Evolutionary conservation across 35 echinoderm and acorn worm species (phyloP).

Genomic region (Apostichopus japonicus): DNA sequence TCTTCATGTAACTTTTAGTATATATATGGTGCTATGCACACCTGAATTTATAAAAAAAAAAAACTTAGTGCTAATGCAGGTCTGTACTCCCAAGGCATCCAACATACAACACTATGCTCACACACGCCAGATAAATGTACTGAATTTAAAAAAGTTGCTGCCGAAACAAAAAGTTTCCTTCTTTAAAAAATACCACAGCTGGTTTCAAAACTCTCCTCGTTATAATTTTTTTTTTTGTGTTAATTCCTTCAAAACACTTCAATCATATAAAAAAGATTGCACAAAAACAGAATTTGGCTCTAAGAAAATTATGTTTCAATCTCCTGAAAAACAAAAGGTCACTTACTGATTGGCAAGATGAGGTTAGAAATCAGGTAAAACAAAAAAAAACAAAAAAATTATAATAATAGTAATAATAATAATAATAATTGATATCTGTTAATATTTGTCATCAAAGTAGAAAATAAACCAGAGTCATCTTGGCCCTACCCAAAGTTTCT

Average conservation of each 20-base stretch:
- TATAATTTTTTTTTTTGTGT: slow-evolving; percentile 34
- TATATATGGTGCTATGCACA: slow-evolving; percentile 31
- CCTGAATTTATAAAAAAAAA: slow-evolving; percentile 47
- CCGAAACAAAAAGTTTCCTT: slow-evolving; percentile 52
- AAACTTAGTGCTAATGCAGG: slow-evolving; percentile 54
- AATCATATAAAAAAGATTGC: slow-evolving; percentile 72
- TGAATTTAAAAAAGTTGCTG: slow-evolving; percentile 64
- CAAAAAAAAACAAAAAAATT: neutral
- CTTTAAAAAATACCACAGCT: slow-evolving; percentile 63
- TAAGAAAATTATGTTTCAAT: slow-evolving; percentile 69
- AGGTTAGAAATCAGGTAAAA: slow-evolving; percentile 65
- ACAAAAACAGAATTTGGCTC: slow-evolving; percentile 71
- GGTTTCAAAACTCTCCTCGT: slow-evolving; percentile 23
- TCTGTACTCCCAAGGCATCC: slow-evolving; percentile 40
- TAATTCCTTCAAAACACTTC: slow-evolving; percentile 49
- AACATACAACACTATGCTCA: slow-evolving; percentile 60
- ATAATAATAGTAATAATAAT: slow-evolving; percentile 16
- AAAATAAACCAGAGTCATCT: slow-evolving; percentile 50
- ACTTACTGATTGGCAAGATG: slow-evolving; percentile 72
- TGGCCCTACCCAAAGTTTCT: slow-evolving; percentile 29
- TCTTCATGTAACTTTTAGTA: slow-evolving; percentile 7
- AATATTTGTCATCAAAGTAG: slow-evolving; percentile 25
- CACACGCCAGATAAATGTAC: slow-evolving; percentile 67
- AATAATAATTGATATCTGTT: slow-evolving; percentile 25
- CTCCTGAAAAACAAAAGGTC: slow-evolving; percentile 72